These are phyloP conservation scores for Amblyopsis rosae DNA, from an alignment of 2,113 vertebrate genomes.

Conservation along the genomic window DNA sequence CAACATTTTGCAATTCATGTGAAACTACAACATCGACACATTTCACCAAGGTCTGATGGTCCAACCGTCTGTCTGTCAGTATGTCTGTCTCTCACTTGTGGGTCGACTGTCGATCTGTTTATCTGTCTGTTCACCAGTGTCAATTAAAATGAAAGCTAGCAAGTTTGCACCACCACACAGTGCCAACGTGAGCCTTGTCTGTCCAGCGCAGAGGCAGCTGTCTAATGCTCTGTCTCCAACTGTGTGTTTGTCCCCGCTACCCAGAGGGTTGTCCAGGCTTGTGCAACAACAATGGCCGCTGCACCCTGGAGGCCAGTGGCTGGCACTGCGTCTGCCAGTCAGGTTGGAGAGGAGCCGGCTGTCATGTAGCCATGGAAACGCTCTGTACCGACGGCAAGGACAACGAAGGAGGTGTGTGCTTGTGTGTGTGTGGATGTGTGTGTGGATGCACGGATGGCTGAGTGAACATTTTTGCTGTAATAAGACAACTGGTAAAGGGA, in stretches of 20 bases:
- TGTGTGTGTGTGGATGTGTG: slow-evolving; percentile 13
- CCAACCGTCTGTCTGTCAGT: slow-evolving; percentile 77
- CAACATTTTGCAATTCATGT: slow-evolving; percentile 82
- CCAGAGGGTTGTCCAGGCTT: slow-evolving; percentile 98
- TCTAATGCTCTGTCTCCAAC: slow-evolving; percentile 28
- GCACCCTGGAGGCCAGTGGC: slow-evolving; percentile 93
- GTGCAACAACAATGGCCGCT: slow-evolving; percentile 97
- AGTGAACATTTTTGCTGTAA: neutral
- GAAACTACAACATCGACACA: slow-evolving; percentile 95
- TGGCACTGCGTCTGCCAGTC: slow-evolving; percentile 98
- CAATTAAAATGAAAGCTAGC: neutral
- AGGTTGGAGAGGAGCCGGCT: slow-evolving; percentile 94
- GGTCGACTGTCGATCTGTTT: slow-evolving; percentile 57
- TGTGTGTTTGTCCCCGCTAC: slow-evolving; percentile 33
- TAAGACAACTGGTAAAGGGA: too few species aligned
- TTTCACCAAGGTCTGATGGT: slow-evolving; percentile 82
- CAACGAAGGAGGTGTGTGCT: slow-evolving; percentile 91
- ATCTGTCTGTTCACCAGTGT: slow-evolving; percentile 29
- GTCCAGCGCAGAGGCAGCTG: neutral
- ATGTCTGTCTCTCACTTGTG: slow-evolving; percentile 52
- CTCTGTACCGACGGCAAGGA: slow-evolving; percentile 95
- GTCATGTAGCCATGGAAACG: slow-evolving; percentile 98
- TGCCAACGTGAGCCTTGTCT: neutral
- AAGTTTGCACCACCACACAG: neutral
- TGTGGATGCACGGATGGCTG: neutral